Evolutionary conservation across 2,113 vertebrate species (phyloP).

Genomic region (Elephantulus edwardii): DNA sequence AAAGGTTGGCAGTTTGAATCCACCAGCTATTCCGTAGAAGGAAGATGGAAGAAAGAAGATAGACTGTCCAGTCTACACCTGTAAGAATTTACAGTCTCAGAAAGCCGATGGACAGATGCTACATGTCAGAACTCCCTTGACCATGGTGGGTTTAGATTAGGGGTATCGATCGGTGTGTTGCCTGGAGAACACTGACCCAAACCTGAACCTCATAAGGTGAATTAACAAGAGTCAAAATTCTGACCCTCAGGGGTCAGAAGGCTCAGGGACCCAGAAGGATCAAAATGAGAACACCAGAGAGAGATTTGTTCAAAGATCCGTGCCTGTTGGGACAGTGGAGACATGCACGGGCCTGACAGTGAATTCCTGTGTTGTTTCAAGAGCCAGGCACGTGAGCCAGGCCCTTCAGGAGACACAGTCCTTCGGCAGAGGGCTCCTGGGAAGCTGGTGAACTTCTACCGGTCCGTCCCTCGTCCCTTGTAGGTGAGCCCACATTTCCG

Average conservation of each 20-base stretch:
- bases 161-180: rapidly evolving
- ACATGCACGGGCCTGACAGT: rapidly evolving
- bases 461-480: too few species aligned
- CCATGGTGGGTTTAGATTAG: too few species aligned
- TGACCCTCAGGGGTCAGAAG: not conserved
- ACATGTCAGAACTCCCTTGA: too few species aligned
- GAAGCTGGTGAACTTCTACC: not conserved
- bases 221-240: not conserved
- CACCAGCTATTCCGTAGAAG: too few species aligned
- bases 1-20: too few species aligned
- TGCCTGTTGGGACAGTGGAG: not conserved
- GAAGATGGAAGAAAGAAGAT: too few species aligned
- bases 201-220: rapidly evolving
- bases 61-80: too few species aligned
- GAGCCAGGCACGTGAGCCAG: too few species aligned
- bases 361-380: rapidly evolving
- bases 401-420: rapidly evolving
- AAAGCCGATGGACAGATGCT: too few species aligned
- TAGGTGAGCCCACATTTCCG: not conserved
- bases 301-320: not conserved
- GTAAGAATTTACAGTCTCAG: too few species aligned
- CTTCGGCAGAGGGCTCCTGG: rapidly evolving
- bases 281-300: rapidly evolving
- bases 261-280: not conserved
- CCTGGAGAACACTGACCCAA: not conserved